Evolutionary conservation across 2,113 vertebrate genomes (phyloP).

Genomic region (Proterorhinus semilunaris): DNA sequence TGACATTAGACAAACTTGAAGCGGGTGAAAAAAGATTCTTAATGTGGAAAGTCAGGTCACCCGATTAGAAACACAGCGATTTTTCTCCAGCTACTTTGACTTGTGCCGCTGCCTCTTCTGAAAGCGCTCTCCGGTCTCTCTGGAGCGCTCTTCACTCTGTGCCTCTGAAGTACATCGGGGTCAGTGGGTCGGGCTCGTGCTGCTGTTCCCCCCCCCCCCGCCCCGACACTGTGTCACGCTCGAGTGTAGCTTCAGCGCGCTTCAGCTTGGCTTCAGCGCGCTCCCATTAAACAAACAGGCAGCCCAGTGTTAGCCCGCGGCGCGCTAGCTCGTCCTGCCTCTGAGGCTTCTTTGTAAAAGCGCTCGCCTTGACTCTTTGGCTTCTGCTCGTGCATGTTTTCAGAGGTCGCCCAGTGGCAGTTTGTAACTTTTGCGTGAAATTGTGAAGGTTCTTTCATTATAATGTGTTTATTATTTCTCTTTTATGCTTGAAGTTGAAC

Average conservation of each 20-base stretch:
- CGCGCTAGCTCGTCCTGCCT: constrained; percentile 1
- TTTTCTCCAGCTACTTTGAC: too few relatives aligned
- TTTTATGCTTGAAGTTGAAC: too few relatives aligned
- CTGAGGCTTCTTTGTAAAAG: constrained; percentile 39
- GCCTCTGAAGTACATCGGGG: not conserved
- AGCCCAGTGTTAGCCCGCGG: not conserved
- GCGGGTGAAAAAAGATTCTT: too few relatives aligned
- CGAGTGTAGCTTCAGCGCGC: not conserved
- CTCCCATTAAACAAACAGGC: not conserved
- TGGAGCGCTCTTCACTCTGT: not conserved
- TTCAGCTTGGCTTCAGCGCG: not conserved
- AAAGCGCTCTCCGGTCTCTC: not conserved
- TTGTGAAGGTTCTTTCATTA: too few relatives aligned
- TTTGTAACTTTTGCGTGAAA: not conserved
- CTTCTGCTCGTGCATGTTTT: too few relatives aligned
- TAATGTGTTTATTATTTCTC: too few relatives aligned
- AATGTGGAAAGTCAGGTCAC: too few relatives aligned
- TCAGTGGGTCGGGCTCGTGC: not conserved
- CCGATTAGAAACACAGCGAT: too few relatives aligned
- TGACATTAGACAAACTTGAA: too few relatives aligned
- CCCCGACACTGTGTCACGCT: not conserved
- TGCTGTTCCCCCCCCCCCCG: too few relatives aligned
- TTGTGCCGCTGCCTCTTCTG: too few relatives aligned
- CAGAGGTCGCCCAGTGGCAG: too few relatives aligned
- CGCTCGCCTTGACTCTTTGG: not conserved